phyloP scores from a whole-genome alignment of 2,113 vertebrate species.

The Corythornis madagascariensis region DNA sequence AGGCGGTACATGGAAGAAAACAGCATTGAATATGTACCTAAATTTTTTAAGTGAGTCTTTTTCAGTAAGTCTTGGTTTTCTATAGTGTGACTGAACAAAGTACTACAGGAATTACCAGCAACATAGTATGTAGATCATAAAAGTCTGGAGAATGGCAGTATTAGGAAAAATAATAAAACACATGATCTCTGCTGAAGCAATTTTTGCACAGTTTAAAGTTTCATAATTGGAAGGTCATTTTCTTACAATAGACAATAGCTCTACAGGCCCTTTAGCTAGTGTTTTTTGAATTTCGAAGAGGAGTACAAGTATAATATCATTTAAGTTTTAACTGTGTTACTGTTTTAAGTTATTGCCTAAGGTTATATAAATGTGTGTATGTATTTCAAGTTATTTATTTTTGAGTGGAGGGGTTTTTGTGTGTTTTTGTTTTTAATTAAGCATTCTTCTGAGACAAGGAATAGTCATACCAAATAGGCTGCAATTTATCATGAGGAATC shows the following conservation, averaged over 20 bases:
- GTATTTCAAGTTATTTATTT: not conserved
- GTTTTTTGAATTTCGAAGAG: not conserved
- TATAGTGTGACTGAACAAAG: not conserved
- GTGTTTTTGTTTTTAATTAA: not conserved
- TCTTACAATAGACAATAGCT: not conserved
- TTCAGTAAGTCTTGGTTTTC: not conserved
- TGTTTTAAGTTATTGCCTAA: not conserved
- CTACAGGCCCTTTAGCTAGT: not conserved
- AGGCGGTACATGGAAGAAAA: conserved; percentile 93
- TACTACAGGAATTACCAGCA: not conserved
- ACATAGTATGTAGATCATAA: not conserved
- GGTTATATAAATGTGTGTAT: not conserved
- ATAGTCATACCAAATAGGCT: not conserved
- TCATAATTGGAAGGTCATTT: not conserved
- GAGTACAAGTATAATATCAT: not conserved
- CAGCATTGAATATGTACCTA: conserved; percentile 88
- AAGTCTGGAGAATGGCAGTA: not conserved
- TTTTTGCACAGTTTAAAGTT: not conserved
- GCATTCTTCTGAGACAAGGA: not conserved
- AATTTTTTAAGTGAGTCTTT: conserved; percentile 93
- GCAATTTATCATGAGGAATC: not conserved
- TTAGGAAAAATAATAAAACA: not conserved
- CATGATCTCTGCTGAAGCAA: not conserved
- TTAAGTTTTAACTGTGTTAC: not conserved
- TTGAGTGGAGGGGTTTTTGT: not conserved